Percentiles rank a stretch among this genome's conserved stretches.
phyloP scores from a whole-genome alignment of 1,140 invertebrate genomes.

The Bombus confusus region DNA sequence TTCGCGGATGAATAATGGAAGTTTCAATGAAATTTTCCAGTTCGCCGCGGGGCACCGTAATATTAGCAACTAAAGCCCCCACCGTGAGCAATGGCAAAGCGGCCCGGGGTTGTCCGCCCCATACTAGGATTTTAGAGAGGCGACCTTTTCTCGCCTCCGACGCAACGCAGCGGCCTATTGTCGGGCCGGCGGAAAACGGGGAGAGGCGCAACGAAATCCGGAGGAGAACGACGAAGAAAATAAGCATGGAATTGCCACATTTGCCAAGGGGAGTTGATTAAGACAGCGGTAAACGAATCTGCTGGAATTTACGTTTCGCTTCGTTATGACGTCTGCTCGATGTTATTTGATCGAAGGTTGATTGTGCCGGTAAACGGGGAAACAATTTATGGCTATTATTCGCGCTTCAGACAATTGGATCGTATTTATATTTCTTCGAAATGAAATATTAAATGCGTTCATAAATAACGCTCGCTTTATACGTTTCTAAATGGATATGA shows the following conservation, averaged over 20 bases:
- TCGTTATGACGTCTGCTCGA: background rate
- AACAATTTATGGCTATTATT: background rate
- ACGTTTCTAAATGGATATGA: too few species aligned
- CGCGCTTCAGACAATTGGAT: too few species aligned
- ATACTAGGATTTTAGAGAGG: conserved; percentile 46
- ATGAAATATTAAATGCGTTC: background rate
- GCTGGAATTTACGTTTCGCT: background rate
- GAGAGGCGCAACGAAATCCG: background rate
- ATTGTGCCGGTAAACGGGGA: background rate
- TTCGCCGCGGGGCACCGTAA: conserved; percentile 80
- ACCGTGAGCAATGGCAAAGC: conserved; percentile 38
- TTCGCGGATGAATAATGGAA: conserved; percentile 81
- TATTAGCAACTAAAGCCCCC: conserved; percentile 74
- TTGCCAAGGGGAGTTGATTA: background rate
- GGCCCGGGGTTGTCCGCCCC: conserved; percentile 41
- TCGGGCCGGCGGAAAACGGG: background rate
- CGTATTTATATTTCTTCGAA: background rate
- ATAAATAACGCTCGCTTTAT: too few species aligned
- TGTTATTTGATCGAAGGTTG: background rate
- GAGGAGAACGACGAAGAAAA: background rate
- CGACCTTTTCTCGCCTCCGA: conserved; percentile 40
- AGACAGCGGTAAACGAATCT: background rate
- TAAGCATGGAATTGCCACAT: conserved; percentile 10
- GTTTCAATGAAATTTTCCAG: conserved; percentile 82
- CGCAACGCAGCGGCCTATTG: conserved; percentile 50